A percentile compares a stretch with the other conserved stretches of the same genome.
Conservation (phyloP, 1,140 invertebrate genomes). For the Melitaea cinxia region DNA sequence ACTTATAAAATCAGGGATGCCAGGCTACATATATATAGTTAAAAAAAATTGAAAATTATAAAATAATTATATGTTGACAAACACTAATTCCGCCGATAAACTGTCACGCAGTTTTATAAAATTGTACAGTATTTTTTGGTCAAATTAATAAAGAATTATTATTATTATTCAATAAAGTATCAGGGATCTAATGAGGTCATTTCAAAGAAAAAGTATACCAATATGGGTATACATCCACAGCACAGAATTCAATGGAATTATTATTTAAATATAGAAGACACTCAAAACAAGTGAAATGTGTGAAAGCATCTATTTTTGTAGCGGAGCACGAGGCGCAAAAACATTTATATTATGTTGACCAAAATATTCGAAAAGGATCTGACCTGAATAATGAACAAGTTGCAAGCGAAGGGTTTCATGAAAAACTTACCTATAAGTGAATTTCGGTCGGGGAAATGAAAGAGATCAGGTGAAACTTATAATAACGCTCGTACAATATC, state of each 20-base stretch:
- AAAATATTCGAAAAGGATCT: conserved; percentile 60
- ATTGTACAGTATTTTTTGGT: too few relatives aligned
- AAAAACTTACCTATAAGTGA: conserved; percentile 56
- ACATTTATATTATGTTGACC: conserved; percentile 50
- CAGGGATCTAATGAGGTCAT: too few relatives aligned
- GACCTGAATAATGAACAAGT: conserved; percentile 64
- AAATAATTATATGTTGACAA: too few relatives aligned
- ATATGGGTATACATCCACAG: too few relatives aligned
- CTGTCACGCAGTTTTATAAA: too few relatives aligned
- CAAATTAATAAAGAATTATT: too few relatives aligned
- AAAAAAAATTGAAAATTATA: too few relatives aligned
- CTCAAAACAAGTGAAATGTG: background rate
- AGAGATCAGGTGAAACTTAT: conserved; percentile 9
- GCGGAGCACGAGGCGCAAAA: background rate
- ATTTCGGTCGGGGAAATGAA: conserved; percentile 57
- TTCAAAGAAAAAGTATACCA: too few relatives aligned
- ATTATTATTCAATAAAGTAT: too few relatives aligned
- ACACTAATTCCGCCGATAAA: too few relatives aligned
- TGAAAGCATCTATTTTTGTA: background rate
- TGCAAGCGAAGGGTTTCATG: conserved; percentile 54
- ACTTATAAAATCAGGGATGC: too few relatives aligned
- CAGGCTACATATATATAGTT: too few relatives aligned
- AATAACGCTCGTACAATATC: background rate
- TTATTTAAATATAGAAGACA: background rate
- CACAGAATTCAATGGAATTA: background rate